These are phyloP conservation scores for Diorhabda elongata DNA, from an alignment of 1,140 invertebrate genomes.

Conservation along the genomic window DNA sequence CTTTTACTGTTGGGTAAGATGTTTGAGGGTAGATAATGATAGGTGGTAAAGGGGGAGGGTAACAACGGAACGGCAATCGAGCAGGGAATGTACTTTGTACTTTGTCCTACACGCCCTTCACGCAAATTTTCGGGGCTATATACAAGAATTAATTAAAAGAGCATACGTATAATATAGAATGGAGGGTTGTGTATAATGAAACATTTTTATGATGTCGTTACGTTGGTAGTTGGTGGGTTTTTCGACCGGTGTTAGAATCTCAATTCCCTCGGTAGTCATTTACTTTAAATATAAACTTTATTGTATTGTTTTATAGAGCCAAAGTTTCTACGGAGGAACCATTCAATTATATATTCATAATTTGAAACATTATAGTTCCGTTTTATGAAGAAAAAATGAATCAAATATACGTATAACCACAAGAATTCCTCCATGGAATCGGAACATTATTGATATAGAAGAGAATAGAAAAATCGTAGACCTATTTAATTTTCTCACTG, in stretches of 20 bases:
- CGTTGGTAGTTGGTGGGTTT: background rate
- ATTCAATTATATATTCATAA: no score
- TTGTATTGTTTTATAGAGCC: background rate
- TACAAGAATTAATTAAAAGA: constrained; percentile 18
- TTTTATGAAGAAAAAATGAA: no score
- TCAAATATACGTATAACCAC: no score
- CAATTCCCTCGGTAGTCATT: background rate
- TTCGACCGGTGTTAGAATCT: background rate
- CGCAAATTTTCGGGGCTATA: constrained; percentile 18
- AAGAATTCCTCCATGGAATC: no score
- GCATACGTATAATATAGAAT: constrained; percentile 3
- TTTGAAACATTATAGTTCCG: no score
- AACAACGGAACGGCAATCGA: constrained; percentile 22
- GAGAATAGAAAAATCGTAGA: no score
- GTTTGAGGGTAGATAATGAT: constrained; percentile 36
- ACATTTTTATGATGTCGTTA: constrained; percentile 6
- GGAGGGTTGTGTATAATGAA: background rate
- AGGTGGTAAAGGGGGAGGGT: constrained; percentile 29
- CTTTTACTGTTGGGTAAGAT: constrained; percentile 41
- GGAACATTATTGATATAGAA: no score
- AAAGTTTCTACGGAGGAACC: no score
- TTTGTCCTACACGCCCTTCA: constrained; percentile 18
- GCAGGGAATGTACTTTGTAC: constrained; percentile 18
- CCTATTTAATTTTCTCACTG: no score
- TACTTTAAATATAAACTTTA: constrained; percentile 1